Percentiles rank a stretch among this genome's conserved stretches.
phyloP scores from a whole-genome alignment of 2,113 vertebrate species.

The Boleophthalmus pectinirostris region DNA sequence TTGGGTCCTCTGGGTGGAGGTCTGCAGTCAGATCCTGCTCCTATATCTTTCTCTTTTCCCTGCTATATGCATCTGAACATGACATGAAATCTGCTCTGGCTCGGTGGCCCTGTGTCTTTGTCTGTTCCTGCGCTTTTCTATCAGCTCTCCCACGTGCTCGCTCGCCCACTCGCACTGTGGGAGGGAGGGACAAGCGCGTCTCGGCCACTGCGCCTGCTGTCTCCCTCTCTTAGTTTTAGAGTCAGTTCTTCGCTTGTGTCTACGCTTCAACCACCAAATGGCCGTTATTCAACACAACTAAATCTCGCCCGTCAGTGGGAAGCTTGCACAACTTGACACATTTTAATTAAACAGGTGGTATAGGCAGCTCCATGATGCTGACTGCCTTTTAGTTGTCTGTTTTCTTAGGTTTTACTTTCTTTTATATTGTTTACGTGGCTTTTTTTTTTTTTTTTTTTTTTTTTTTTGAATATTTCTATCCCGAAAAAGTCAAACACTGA shows the following conservation, averaged over 20 bases:
- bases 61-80: conserved; percentile 15
- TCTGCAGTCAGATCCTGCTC: no score
- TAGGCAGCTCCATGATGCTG: background rate
- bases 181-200: conserved; percentile 49
- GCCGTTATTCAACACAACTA: conserved; percentile 27
- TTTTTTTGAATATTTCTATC: no score
- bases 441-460: no score
- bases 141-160: conserved; percentile 58
- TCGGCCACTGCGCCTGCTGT: conserved; percentile 61
- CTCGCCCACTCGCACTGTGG: conserved; percentile 63
- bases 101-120: conserved; percentile 26
- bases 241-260: conserved; percentile 42
- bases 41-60: background rate
- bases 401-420: background rate
- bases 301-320: conserved; percentile 28
- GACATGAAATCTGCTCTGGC: conserved; percentile 30
- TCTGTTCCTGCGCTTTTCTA: conserved; percentile 38
- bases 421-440: background rate
- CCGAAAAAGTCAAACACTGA: no score
- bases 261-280: conserved; percentile 49
- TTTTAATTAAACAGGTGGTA: conserved; percentile 28
- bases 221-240: conserved; percentile 49
- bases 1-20: no score
- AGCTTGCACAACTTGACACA: conserved; percentile 23
- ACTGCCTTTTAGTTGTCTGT: conserved; percentile 8